Conservation (phyloP, 2,888 invertebrate species). For the Amphipyra berbera region DNA sequence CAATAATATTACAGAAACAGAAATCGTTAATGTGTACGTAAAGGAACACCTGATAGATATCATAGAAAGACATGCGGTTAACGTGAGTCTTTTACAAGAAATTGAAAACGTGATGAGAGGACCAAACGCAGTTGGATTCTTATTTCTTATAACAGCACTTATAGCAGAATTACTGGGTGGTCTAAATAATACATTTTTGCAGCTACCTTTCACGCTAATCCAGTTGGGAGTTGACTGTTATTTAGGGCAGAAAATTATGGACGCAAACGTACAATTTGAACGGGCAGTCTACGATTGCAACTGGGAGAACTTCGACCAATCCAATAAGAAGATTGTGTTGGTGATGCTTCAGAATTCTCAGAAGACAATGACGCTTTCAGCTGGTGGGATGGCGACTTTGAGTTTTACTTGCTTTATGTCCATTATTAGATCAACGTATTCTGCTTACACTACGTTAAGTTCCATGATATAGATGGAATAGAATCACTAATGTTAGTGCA, state of each 20-base stretch:
- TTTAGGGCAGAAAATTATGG: conserved; percentile 67
- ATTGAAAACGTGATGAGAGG: conserved; percentile 67
- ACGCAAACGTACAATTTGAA: conserved; percentile 63
- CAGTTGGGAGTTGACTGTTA: conserved; percentile 71
- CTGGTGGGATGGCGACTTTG: conserved; percentile 65
- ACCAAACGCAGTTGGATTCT: conserved; percentile 71
- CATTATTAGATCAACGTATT: conserved; percentile 64
- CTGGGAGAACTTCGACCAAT: conserved; percentile 67
- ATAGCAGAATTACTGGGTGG: conserved; percentile 75
- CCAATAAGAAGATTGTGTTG: conserved; percentile 65
- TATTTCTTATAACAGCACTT: conserved; percentile 65
- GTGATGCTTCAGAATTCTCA: conserved; percentile 67
- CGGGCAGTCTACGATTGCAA: conserved; percentile 66
- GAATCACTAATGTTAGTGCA: too few relatives aligned
- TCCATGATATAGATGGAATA: conserved; percentile 42
- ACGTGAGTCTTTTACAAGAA: conserved; percentile 60
- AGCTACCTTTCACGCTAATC: conserved; percentile 70
- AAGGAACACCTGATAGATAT: conserved; percentile 61
- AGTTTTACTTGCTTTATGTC: conserved; percentile 64
- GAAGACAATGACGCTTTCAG: conserved; percentile 65
- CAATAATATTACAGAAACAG: conserved; percentile 28
- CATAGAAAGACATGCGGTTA: conserved; percentile 64
- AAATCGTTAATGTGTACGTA: conserved; percentile 64
- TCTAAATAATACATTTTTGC: conserved; percentile 71
- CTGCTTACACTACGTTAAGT: conserved; percentile 67